A percentile compares a stretch with the other conserved stretches of the same genome.
These are phyloP conservation scores for Melanotaenia boesemani DNA, from an alignment of 2,797 vertebrate species.

Conservation along the genomic window DNA sequence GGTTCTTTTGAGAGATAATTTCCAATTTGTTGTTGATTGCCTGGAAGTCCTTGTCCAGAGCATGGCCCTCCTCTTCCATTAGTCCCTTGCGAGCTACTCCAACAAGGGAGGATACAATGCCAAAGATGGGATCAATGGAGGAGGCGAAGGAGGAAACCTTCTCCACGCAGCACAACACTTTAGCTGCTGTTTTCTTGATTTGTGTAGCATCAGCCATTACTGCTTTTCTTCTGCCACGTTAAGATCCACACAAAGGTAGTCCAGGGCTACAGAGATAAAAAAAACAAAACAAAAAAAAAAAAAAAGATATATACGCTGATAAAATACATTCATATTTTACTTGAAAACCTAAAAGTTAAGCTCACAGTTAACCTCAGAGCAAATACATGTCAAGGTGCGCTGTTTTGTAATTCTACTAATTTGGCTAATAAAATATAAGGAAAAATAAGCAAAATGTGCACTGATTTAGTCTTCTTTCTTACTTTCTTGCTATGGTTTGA, in stretches of 20 bases:
- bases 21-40: slow-evolving; percentile 74
- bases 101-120: slow-evolving; percentile 83
- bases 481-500: background rate
- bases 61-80: slow-evolving; percentile 63
- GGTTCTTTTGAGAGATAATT: slow-evolving; percentile 83
- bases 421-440: too few relatives aligned
- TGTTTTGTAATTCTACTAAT: background rate
- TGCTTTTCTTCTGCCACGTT: slow-evolving; percentile 23
- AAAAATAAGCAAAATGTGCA: background rate
- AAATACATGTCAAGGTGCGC: background rate
- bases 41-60: slow-evolving; percentile 79
- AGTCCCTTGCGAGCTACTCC: slow-evolving; percentile 81
- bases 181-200: slow-evolving; percentile 75
- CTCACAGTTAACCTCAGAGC: too few relatives aligned
- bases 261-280: slow-evolving; percentile 23
- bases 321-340: background rate
- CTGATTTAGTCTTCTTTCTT: background rate
- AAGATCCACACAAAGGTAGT: slow-evolving; percentile 24
- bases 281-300: too few relatives aligned
- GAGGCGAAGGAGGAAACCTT: slow-evolving; percentile 83
- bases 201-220: slow-evolving; percentile 78
- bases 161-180: slow-evolving; percentile 79
- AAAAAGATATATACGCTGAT: too few relatives aligned
- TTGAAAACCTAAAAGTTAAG: background rate
- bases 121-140: slow-evolving; percentile 85